These are phyloP conservation scores for Sphaerodactylus townsendi DNA, from an alignment of 2,113 vertebrate genomes.

Conservation along the genomic window DNA sequence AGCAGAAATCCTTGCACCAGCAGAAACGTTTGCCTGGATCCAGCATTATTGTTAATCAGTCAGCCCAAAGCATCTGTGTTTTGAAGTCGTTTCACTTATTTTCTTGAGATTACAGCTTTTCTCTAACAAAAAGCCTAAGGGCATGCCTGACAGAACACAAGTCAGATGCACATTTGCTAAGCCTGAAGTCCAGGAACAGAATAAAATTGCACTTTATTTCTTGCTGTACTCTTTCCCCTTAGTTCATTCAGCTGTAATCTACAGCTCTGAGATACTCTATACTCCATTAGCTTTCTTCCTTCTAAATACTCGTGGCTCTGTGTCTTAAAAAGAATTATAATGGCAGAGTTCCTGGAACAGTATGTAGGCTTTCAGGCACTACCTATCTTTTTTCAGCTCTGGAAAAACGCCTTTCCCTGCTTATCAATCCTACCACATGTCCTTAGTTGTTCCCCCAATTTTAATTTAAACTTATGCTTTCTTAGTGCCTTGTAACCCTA, in stretches of 20 bases:
- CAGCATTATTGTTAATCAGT: no score
- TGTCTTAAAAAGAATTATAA: not conserved
- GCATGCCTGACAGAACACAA: conserved; percentile 15
- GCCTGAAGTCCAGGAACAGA: not conserved
- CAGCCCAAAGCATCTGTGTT: not conserved
- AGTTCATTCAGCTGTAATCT: not conserved
- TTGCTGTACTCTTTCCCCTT: not conserved
- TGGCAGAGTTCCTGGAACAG: not conserved
- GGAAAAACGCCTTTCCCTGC: not conserved
- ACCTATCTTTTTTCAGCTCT: not conserved
- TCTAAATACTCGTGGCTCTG: not conserved
- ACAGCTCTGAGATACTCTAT: not conserved
- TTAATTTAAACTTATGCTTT: not conserved
- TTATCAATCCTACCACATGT: not conserved
- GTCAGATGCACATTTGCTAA: conserved; percentile 24
- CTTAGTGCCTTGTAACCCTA: not conserved
- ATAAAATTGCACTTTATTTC: not conserved
- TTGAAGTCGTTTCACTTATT: not conserved
- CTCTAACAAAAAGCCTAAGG: conserved; percentile 8
- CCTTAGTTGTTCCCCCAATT: not conserved
- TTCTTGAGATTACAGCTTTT: conserved; percentile 22
- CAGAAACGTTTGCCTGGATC: no score
- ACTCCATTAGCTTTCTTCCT: not conserved
- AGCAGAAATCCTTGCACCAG: no score
- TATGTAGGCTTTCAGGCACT: not conserved